Percentiles rank a stretch among this genome's conserved stretches.
These are phyloP conservation scores for Microdon myrmicae DNA, from an alignment of 2,888 invertebrate genomes.

Conservation along the genomic window DNA sequence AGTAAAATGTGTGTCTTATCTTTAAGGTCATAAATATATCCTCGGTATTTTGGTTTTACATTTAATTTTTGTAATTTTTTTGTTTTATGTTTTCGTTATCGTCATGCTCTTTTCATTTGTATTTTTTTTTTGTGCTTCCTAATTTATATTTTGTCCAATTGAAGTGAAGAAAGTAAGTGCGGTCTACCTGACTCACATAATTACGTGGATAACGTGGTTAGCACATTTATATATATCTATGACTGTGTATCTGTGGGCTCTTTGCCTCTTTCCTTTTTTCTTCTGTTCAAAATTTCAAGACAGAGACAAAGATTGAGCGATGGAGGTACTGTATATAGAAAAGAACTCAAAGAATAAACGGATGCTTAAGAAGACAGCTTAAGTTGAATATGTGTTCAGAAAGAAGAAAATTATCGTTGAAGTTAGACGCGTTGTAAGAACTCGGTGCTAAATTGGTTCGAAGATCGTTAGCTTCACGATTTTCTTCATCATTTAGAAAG, in stretches of 20 bases:
- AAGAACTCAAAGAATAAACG: conserved; percentile 36
- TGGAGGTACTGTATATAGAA: too few species aligned
- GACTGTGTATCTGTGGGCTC: conserved; percentile 16
- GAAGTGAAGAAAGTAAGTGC: conserved; percentile 43
- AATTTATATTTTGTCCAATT: too few species aligned
- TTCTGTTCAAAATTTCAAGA: conserved; percentile 7
- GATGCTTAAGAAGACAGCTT: conserved; percentile 63
- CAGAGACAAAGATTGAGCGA: conserved; percentile 18
- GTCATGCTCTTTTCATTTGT: conserved; percentile 4
- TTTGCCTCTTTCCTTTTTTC: conserved; percentile 24
- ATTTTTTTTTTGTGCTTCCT: conserved; percentile 19
- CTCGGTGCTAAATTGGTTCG: conserved; percentile 22
- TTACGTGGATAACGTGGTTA: conserved; percentile 23
- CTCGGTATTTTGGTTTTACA: too few species aligned
- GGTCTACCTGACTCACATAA: conserved; percentile 35
- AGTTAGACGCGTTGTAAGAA: conserved; percentile 58
- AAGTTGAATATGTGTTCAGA: conserved; percentile 58
- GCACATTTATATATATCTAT: not conserved
- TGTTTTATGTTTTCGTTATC: conserved; percentile 1
- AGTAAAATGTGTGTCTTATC: too few species aligned
- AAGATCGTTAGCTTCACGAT: conserved; percentile 4
- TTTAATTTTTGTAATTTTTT: too few species aligned
- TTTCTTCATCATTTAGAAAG: conserved; percentile 14
- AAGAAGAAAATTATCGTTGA: conserved; percentile 65
- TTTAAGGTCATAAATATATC: conserved; percentile 20